These are phyloP conservation scores for Mesorhabditis spiculigera DNA, from an alignment of 2,888 invertebrate genomes.

Conservation along the genomic window DNA sequence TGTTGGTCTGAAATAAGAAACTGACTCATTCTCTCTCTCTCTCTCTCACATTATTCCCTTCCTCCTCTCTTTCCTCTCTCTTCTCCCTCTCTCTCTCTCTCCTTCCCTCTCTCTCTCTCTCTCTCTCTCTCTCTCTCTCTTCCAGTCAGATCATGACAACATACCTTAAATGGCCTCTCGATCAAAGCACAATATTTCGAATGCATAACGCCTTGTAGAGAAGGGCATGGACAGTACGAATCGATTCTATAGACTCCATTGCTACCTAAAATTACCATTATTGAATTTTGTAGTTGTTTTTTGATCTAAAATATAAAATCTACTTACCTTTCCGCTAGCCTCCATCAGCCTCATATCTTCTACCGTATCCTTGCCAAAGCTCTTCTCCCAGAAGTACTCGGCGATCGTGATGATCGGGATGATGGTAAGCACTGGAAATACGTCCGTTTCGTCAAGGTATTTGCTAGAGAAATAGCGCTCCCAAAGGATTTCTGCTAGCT, in stretches of 20 bases:
- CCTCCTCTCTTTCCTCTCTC: no score
- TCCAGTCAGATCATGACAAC: no score
- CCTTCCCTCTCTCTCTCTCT: no score
- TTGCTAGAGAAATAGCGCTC: no score
- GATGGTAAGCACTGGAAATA: not conserved
- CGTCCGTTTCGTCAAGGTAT: not conserved
- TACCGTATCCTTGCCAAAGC: not conserved
- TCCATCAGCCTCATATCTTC: not conserved
- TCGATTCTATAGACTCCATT: not conserved
- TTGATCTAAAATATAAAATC: not conserved
- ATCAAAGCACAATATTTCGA: not conserved
- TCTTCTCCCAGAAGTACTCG: slow-evolving; percentile 37
- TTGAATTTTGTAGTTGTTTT: not conserved
- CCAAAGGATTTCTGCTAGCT: no score
- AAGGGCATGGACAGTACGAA: slow-evolving; percentile 4
- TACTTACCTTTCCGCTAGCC: slow-evolving; percentile 4
- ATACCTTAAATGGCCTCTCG: not conserved
- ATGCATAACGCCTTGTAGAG: not conserved
- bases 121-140: no score
- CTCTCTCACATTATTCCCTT: no score
- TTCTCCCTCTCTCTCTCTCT: no score
- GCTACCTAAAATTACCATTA: not conserved
- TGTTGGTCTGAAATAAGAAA: no score
- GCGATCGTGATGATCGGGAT: slow-evolving; percentile 47
- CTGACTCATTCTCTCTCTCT: no score